Conservation (phyloP, 1,140 invertebrate genomes). For the Scaptomyza graminum region DNA sequence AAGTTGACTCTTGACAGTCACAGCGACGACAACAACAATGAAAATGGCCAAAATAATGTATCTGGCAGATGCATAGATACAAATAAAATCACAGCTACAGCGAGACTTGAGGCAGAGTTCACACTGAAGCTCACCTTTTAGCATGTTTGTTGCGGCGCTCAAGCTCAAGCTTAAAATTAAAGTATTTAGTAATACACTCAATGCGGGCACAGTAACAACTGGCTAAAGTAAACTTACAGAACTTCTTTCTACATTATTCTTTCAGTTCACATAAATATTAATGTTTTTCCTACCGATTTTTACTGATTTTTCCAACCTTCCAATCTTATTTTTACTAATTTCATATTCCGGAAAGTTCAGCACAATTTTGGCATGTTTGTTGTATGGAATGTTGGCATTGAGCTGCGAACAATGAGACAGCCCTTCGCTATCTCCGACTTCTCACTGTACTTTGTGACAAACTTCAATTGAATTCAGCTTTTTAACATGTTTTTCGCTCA, state of each 20-base stretch:
- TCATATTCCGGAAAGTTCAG: too few species aligned
- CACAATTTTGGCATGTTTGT: too few species aligned
- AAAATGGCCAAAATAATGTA: constrained; percentile 31
- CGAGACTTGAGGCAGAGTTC: background rate
- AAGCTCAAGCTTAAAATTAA: background rate
- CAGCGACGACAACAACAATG: constrained; percentile 37
- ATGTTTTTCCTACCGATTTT: too few species aligned
- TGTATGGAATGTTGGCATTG: too few species aligned
- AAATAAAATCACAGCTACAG: constrained; percentile 9
- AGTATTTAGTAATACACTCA: background rate
- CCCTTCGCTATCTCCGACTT: background rate
- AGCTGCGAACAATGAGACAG: too few species aligned
- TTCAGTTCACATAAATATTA: too few species aligned
- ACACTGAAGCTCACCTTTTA: background rate
- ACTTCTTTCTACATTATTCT: too few species aligned
- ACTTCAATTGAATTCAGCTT: too few species aligned
- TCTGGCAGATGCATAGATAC: constrained; percentile 11
- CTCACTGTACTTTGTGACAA: too few species aligned
- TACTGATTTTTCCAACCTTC: too few species aligned
- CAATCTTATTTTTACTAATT: too few species aligned
- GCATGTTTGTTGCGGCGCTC: background rate
- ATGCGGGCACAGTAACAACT: background rate
- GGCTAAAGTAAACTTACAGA: background rate
- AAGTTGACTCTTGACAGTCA: constrained; percentile 57
- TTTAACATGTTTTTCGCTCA: constrained; percentile 4